A percentile compares a stretch with the other conserved stretches of the same genome.
phyloP scores from a whole-genome alignment of 2,113 vertebrate genomes.

The Mastomys natalensis region DNA sequence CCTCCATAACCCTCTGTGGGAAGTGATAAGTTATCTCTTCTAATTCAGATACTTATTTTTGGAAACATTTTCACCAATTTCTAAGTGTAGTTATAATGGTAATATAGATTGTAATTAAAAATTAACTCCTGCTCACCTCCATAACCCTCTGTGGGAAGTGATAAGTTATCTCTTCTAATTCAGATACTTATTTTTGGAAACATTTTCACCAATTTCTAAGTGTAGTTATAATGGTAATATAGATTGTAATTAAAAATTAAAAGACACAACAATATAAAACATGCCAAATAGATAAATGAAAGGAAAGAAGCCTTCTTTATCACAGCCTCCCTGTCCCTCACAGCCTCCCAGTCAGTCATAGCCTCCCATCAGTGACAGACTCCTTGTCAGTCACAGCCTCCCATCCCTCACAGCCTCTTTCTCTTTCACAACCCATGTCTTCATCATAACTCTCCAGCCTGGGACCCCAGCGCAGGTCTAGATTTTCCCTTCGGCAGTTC shows the following conservation, averaged over 20 bases:
- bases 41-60: neutral
- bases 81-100: neutral
- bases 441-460: neutral
- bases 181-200: neutral
- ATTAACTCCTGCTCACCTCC: neutral
- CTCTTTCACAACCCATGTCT: too few species aligned
- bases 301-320: neutral
- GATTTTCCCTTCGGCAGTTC: neutral
- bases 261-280: neutral
- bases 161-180: neutral
- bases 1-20: too few species aligned
- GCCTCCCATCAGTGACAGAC: neutral
- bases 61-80: conserved; percentile 18
- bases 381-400: neutral
- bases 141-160: too few species aligned
- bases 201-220: conserved; percentile 18
- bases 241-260: neutral
- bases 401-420: too few species aligned
- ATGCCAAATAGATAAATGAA: neutral
- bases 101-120: neutral
- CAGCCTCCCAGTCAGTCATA: neutral
- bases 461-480: neutral
- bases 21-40: neutral
- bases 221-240: neutral
- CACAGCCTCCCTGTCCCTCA: neutral